Evolutionary conservation across 2,113 vertebrate species (phyloP).

Genomic region (Trogon surrucura): DNA sequence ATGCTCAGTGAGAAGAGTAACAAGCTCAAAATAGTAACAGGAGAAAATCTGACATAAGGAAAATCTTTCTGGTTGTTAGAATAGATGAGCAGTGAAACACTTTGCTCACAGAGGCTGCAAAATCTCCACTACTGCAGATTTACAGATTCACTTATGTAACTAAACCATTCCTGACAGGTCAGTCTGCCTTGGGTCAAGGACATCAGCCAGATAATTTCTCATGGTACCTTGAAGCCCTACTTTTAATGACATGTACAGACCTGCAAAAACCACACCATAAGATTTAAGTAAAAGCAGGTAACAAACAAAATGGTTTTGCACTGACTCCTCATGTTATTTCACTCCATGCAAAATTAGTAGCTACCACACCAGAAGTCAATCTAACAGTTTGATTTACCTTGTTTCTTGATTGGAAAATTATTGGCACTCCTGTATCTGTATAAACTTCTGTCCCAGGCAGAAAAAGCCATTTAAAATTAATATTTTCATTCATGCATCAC

Average conservation of each 20-base stretch:
- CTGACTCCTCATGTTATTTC: background rate
- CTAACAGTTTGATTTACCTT: background rate
- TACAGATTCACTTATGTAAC: background rate
- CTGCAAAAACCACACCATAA: fast-evolving
- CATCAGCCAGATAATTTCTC: background rate
- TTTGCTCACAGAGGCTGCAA: background rate
- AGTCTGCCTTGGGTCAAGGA: background rate
- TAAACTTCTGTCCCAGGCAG: background rate
- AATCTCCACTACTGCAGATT: background rate
- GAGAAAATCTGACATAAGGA: background rate
- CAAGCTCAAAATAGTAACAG: background rate
- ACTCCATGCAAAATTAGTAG: background rate
- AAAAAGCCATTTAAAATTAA: background rate
- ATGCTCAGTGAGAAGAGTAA: background rate
- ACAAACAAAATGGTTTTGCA: background rate
- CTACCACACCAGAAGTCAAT: background rate
- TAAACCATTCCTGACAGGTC: background rate
- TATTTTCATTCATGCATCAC: background rate
- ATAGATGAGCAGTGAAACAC: background rate
- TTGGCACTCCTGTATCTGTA: background rate
- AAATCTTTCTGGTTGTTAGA: background rate
- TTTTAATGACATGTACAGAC: background rate
- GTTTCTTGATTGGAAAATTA: background rate
- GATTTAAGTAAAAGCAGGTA: background rate
- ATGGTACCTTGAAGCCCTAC: background rate